Evolutionary conservation across 2,888 invertebrate genomes (phyloP).

Genomic region (Homarus gammarus): DNA sequence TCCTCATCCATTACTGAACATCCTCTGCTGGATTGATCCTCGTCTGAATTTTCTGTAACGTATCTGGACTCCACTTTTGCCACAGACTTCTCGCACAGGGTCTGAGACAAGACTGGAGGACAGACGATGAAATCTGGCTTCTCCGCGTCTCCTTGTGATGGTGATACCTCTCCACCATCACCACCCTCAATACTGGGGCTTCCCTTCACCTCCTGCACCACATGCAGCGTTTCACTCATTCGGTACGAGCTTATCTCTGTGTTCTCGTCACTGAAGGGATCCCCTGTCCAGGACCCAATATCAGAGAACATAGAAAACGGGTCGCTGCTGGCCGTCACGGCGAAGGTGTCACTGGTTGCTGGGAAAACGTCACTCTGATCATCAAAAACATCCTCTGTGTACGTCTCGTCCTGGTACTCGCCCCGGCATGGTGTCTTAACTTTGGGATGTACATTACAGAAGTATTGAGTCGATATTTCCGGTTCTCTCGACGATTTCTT

Average conservation of each 20-base stretch:
- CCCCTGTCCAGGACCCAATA: not conserved
- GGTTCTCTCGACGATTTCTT: not conserved
- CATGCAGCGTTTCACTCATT: not conserved
- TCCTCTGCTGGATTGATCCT: not conserved
- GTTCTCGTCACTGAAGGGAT: not conserved
- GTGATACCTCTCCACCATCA: not conserved
- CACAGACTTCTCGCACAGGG: constrained; percentile 20
- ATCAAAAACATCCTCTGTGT: not conserved
- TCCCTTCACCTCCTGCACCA: constrained; percentile 12
- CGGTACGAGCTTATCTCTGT: too few species aligned
- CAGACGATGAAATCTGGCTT: constrained; percentile 25
- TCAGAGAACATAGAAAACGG: not conserved
- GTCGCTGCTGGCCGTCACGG: constrained; percentile 55
- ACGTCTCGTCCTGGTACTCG: too few species aligned
- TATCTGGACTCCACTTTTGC: not conserved
- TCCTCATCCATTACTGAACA: not conserved
- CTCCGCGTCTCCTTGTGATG: constrained; percentile 8
- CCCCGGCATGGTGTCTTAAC: not conserved
- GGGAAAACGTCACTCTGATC: constrained; percentile 32
- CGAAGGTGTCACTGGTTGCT: constrained; percentile 35
- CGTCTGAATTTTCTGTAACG: not conserved
- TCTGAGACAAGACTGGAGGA: constrained; percentile 43
- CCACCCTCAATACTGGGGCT: constrained; percentile 34
- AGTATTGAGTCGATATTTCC: not conserved
- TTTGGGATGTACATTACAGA: not conserved